Evolutionary conservation across 2,113 vertebrate species (phyloP).

Genomic region (Indri indri): DNA sequence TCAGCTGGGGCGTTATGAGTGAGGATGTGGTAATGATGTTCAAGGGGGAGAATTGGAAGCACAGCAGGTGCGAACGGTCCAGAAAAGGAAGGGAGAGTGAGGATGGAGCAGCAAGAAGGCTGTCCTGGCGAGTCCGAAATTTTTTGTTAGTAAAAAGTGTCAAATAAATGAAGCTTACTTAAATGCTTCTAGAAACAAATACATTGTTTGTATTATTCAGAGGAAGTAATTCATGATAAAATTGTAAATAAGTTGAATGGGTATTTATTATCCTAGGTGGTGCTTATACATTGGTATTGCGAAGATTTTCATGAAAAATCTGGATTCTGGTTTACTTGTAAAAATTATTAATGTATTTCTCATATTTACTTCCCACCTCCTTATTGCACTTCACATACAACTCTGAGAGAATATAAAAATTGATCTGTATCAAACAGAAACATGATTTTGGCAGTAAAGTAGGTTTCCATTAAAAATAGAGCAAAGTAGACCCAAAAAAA

Average conservation of each 20-base stretch:
- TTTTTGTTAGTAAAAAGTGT: neutral
- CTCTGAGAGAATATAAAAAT: neutral
- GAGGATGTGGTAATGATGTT: neutral
- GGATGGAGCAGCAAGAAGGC: no score
- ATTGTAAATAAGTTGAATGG: neutral
- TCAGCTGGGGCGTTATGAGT: neutral
- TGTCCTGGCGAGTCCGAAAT: neutral
- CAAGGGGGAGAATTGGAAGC: neutral
- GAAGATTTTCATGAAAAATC: constrained; percentile 18
- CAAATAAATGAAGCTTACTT: neutral
- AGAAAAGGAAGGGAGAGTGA: neutral
- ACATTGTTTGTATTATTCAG: neutral
- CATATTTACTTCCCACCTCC: neutral
- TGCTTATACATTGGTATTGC: neutral
- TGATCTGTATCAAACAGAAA: neutral
- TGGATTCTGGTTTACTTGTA: neutral
- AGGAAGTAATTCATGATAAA: neutral
- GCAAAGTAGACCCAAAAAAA: constrained; percentile 8
- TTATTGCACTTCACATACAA: neutral
- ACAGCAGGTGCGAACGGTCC: neutral
- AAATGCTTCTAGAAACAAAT: neutral
- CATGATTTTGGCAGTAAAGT: neutral
- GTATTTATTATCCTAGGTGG: neutral
- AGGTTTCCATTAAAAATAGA: constrained; percentile 34
- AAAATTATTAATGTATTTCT: neutral